phyloP scores from a whole-genome alignment of 2,888 invertebrate genomes.

The Lissonota sp. region DNA sequence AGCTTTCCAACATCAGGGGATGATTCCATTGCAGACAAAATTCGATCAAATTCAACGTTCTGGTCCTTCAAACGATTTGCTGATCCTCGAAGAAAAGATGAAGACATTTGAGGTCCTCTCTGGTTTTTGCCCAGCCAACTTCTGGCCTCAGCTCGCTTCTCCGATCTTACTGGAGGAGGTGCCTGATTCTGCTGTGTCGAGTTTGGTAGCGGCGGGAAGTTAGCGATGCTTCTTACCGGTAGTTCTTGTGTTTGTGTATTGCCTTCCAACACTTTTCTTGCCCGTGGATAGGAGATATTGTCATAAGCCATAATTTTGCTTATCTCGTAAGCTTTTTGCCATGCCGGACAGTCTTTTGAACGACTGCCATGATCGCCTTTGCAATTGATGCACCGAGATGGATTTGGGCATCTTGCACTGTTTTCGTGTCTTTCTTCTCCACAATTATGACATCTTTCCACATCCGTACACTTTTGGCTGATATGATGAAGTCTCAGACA shows the following conservation, averaged over 20 bases:
- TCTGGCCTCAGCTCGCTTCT: neutral
- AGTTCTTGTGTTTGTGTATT: neutral
- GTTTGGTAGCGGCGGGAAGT: neutral
- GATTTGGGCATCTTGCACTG: neutral
- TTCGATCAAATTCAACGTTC: neutral
- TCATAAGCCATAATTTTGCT: slow-evolving; percentile 11
- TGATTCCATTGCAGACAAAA: neutral
- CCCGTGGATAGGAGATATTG: neutral
- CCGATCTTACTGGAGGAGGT: neutral
- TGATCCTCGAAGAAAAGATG: no score
- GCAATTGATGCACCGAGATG: slow-evolving; percentile 13
- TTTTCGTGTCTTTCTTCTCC: neutral
- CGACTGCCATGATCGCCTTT: neutral
- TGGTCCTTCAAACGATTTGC: no score
- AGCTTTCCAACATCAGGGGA: neutral
- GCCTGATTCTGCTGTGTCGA: neutral
- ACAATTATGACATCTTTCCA: no score
- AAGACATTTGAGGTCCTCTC: neutral
- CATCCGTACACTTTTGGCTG: no score
- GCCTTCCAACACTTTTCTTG: neutral
- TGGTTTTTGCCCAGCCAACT: neutral
- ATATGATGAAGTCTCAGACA: no score
- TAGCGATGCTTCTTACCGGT: neutral
- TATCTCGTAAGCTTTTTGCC: neutral
- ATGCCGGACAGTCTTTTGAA: neutral